Base-by-base conservation (phyloP, 2,888 invertebrate genomes). In the Smittia sp. region DNA sequence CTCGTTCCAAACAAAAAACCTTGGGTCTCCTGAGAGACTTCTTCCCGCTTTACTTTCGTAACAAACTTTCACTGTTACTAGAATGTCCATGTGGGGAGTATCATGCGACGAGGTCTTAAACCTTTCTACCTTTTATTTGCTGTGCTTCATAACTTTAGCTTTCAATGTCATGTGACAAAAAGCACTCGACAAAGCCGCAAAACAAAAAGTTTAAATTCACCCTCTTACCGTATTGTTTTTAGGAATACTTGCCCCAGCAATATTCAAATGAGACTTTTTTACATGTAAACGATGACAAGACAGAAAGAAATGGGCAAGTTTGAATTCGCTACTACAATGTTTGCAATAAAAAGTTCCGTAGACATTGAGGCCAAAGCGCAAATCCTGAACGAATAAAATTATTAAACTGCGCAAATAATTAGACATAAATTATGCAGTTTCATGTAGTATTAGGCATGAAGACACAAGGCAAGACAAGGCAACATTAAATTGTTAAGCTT, bases 371-470 rank as follows among this genome's bases (percentile, higher is more conserved):
- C 11, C 46, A 11, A 46, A 46, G 6, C 11, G 11, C 6, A 38
- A 38, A 38, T 38, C 7, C 38, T 38, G 38, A 46, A 11, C 11
- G 11, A 46, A 46, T n/a, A 46, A n/a, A 46, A 46, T 69, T 69
- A 69, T 69, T 69, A 69, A 69, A 52, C 18, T 69, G 54, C 52
- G 54, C 69, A 69, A 54, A 54, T 69, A 69, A 69, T 69, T 41
- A 69, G 32, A 54, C 54, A 69, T 69, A 69, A 69, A 69, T 69
- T 69, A 69, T 52, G 54, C 52, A 69, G 52, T 69, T 58, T 69
- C 52, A 69, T 69, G 46, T 25, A 69, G 68, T 24, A 54, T 54
- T 54, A 69, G 52, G 22, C 32, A 32, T 32, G 32, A 32, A 32
- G 32, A n/a, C n/a, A 68, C 38, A 52, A n/a, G 4, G 52, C 6